phyloP scores from a whole-genome alignment of 2,888 invertebrate genomes.

The Allygus modestus region DNA sequence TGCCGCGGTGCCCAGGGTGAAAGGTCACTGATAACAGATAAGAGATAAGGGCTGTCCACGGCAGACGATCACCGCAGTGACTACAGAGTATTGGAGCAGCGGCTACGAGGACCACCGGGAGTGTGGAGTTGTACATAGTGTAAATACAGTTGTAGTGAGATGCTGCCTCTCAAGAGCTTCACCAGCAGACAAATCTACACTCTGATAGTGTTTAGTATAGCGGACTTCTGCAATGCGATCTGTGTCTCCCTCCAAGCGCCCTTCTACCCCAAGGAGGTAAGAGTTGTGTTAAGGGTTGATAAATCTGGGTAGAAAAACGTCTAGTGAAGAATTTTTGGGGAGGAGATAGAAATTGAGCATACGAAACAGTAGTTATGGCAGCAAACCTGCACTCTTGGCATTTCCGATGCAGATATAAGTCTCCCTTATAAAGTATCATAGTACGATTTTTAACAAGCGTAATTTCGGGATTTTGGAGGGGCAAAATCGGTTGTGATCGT shows the following conservation, averaged over 20 bases:
- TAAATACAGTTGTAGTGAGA: slow-evolving; percentile 10
- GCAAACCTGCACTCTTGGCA: too few species aligned
- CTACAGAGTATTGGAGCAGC: not conserved
- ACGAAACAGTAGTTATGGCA: too few species aligned
- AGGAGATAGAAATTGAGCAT: too few species aligned
- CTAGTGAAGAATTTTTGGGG: too few species aligned
- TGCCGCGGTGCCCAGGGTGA: not conserved
- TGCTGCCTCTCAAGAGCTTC: slow-evolving; percentile 37
- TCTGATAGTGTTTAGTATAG: slow-evolving; percentile 86
- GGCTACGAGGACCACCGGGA: not conserved
- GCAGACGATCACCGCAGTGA: not conserved
- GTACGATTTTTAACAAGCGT: too few species aligned
- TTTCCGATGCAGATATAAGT: too few species aligned
- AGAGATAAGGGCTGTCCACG: slow-evolving; percentile 48
- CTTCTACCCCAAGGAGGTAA: slow-evolving; percentile 91
- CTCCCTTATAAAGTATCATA: too few species aligned
- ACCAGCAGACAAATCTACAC: slow-evolving; percentile 85
- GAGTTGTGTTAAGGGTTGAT: slow-evolving; percentile 71
- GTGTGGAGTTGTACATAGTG: not conserved
- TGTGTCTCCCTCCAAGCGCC: slow-evolving; percentile 92
- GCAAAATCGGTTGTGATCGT: too few species aligned
- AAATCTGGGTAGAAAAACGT: too few species aligned
- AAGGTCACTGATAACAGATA: slow-evolving; percentile 24
- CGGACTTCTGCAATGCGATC: slow-evolving; percentile 90
- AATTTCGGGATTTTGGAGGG: too few species aligned